Evolutionary conservation across 2,797 vertebrate species (phyloP), one percentile per base, ranked within the genome.

Genomic region (Danio kyathit): DNA sequence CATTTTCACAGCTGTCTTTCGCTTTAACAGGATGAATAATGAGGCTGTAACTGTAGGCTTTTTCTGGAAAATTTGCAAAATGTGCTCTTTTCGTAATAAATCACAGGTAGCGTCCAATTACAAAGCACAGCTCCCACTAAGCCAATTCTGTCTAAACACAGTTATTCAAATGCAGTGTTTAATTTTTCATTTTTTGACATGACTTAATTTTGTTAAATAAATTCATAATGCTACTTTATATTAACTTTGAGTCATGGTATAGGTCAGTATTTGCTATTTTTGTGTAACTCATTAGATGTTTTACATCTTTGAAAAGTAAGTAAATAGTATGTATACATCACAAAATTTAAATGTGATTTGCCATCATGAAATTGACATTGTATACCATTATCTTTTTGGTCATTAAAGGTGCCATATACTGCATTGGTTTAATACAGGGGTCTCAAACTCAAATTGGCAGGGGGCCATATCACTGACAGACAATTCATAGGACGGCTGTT

Each of bases 1-100:
- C 6, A 56, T 77, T 77, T 77, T 77, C 74, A 66, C 74, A 76
- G 74, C 63, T 66, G 74, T 46, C 52, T 8, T 59, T 77, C 41
- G 57, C 5, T 67, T 67, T 56, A 77, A 40, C 64, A 14, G 3
- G 19, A 57, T 17, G 43, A 67, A 67, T 59, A 59, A 67, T 48
- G 16, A 57, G 21, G 8, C 6, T 57, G 57, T 17, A 77, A 57
- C 41, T 44, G 17, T 77, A 49, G 17, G 4, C 7, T 67, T 48
- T 65, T 38, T n/a, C 9, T 12, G 16, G 12, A 63, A 75, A 51
- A 43, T 43, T 19, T 21, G n/a, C 9, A 5, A 66, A 56, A 48
- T 17, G 2, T 19, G 29, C n/a, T 38, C 14, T 59, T 67, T 66
- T 76, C 48, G 40, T 1, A 59, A 67, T 67, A 46, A 77, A 57